Base-by-base conservation (phyloP, 2,113 vertebrate species). In the Archilochus colubris region DNA sequence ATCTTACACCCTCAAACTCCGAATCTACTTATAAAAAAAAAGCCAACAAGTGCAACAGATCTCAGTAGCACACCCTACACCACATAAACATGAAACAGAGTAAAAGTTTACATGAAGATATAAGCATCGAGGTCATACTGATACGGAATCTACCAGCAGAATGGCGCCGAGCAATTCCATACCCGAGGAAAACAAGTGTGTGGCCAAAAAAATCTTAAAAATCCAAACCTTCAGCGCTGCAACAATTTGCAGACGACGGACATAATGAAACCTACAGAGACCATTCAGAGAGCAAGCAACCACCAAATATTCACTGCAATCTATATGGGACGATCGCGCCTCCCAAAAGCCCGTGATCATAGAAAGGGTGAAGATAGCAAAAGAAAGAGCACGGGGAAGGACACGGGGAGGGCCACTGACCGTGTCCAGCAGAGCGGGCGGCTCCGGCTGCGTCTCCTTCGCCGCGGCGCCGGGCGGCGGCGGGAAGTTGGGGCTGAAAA, bases 91-190 rank as follows among this genome's bases (percentile, higher is more conserved):
- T 40, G 40, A 40, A 40, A 17, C 38, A 46, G 1, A n/a, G n/a
- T n/a, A n/a, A n/a, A n/a, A n/a, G n/a, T n/a, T n/a, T n/a, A n/a
- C n/a, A n/a, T n/a, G n/a, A 58, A 14, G 1, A 4, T 14, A 51
- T 1, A 1, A 36, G 6, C 7, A 50, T 1, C 24, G 1, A 58
- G 0, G 0, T 7, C 1, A 0, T 6, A 5, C 44, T 1, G 0
- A 6, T 6, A 22, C 0, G 4, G 3, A 53, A 46, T 59, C 67
- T 0, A 4, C 2, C 6, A 21, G 10, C 8, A 57, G 2, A 53
- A 74, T 33, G 33, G 33, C 33, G 33, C 33, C 33, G 33, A 33
- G 33, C 33, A 33, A 15, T 36, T 44, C 12, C 0, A 0, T 2
- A 4, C 0, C 2, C 4, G 2, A 44, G 5, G 3, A 59, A 73